phyloP scores from a whole-genome alignment of 1,140 invertebrate species.

The Drosophila eugracilis region DNA sequence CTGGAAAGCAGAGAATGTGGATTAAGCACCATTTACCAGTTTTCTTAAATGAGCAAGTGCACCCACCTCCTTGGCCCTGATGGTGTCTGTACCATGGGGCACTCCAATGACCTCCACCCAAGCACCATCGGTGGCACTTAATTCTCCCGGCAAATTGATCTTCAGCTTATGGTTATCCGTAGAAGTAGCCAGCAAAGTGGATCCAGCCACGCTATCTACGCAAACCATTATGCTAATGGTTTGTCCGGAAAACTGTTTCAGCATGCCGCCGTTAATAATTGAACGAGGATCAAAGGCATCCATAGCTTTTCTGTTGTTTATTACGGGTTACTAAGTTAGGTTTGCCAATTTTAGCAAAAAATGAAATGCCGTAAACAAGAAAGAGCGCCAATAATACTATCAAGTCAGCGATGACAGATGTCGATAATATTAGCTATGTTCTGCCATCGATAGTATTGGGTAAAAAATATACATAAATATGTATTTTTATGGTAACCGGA shows the following conservation, averaged over 20 bases:
- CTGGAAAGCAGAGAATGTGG: constrained; percentile 29
- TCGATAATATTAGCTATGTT: background rate
- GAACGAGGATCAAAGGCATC: constrained; percentile 69
- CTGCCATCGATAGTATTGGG: background rate
- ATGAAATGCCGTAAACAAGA: constrained; percentile 39
- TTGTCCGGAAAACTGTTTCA: constrained; percentile 67
- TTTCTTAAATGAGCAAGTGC: accelerated
- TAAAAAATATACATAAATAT: background rate
- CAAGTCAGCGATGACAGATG: background rate
- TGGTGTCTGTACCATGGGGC: constrained; percentile 45
- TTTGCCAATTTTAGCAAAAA: constrained; percentile 1
- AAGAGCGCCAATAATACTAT: constrained; percentile 26
- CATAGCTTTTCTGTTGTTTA: constrained; percentile 16
- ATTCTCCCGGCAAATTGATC: constrained; percentile 54
- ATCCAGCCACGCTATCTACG: constrained; percentile 69
- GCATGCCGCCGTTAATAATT: constrained; percentile 68
- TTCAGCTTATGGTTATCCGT: constrained; percentile 73
- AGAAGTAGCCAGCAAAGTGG: constrained; percentile 52
- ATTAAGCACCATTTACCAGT: background rate
- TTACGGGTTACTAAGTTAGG: background rate
- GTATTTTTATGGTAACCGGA: background rate
- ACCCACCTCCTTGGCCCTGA: constrained; percentile 56
- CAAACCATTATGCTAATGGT: constrained; percentile 72
- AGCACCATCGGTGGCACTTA: constrained; percentile 44
- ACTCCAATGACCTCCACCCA: constrained; percentile 81